These are phyloP conservation scores for Furcula furcula DNA, from an alignment of 2,888 invertebrate species.

Conservation along the genomic window DNA sequence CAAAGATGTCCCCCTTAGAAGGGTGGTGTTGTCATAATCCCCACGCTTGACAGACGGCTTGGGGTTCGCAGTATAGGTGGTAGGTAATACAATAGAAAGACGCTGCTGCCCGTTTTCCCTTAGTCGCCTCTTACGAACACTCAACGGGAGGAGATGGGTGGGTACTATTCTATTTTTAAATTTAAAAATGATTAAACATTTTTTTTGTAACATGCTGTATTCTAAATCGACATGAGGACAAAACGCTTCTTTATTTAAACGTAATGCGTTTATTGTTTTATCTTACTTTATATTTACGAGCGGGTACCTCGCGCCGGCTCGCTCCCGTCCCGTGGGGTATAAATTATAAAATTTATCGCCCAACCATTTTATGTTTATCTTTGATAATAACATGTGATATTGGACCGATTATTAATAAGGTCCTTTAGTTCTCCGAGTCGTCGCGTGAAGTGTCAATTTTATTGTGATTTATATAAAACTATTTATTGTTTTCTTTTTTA, in stretches of 20 bases:
- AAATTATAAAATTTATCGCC: slow-evolving; percentile 75
- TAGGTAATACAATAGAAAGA: no score
- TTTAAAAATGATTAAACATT: no score
- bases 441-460: slow-evolving; percentile 76
- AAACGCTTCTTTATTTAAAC: slow-evolving; percentile 78
- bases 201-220: slow-evolving; percentile 46
- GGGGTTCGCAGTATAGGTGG: no score
- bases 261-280: slow-evolving; percentile 82
- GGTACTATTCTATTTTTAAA: no score
- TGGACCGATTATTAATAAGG: slow-evolving; percentile 64
- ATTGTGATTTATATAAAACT: slow-evolving; percentile 54
- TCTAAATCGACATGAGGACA: slow-evolving; percentile 65
- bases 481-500: slow-evolving; percentile 35
- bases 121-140: no score
- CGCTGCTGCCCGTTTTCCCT: no score
- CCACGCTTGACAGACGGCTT: no score
- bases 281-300: slow-evolving; percentile 76
- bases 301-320: slow-evolving; percentile 49
- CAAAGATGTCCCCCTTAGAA: no score
- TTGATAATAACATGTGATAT: slow-evolving; percentile 69
- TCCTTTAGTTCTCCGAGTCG: slow-evolving; percentile 44
- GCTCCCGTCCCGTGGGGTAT: slow-evolving; percentile 49
- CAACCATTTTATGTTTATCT: slow-evolving; percentile 65
- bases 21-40: no score
- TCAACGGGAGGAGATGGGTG: no score